A percentile compares a stretch with the other conserved stretches of the same genome.
Conservation (phyloP, 2,113 vertebrate species). For the Otus sunia region DNA sequence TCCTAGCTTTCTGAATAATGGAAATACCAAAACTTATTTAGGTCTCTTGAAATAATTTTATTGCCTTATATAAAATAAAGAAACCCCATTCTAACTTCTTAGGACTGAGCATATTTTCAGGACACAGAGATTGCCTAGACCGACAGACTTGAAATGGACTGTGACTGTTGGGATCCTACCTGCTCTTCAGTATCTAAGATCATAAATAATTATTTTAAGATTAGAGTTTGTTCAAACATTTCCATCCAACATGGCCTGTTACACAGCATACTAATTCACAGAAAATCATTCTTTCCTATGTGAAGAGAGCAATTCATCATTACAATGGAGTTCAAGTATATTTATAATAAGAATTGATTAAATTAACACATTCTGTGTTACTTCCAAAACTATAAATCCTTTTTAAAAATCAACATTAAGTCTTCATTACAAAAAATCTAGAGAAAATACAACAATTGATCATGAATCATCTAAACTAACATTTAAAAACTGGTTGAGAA, state of each 20-base stretch:
- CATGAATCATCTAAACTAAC: neutral
- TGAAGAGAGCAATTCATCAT: rapidly evolving
- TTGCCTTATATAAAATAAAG: neutral
- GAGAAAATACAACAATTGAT: neutral
- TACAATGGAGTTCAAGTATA: neutral
- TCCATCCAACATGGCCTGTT: neutral
- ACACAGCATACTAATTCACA: neutral
- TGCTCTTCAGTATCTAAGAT: neutral
- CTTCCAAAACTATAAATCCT: neutral
- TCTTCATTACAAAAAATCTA: neutral
- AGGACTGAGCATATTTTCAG: neutral
- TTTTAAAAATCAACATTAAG: neutral
- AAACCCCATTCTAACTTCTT: neutral
- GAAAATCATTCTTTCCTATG: neutral
- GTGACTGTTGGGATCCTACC: neutral
- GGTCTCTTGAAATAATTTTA: neutral
- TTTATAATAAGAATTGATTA: neutral
- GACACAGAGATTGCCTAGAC: neutral
- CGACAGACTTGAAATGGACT: neutral
- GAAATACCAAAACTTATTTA: neutral
- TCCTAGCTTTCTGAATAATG: neutral
- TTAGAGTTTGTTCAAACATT: neutral
- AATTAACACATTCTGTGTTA: neutral
- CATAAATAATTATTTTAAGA: neutral
- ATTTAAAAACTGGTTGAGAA: neutral